phyloP scores from a whole-genome alignment of 37 sponge, comb jelly and placozoan genomes.

The Petrosia ficiformis region DNA sequence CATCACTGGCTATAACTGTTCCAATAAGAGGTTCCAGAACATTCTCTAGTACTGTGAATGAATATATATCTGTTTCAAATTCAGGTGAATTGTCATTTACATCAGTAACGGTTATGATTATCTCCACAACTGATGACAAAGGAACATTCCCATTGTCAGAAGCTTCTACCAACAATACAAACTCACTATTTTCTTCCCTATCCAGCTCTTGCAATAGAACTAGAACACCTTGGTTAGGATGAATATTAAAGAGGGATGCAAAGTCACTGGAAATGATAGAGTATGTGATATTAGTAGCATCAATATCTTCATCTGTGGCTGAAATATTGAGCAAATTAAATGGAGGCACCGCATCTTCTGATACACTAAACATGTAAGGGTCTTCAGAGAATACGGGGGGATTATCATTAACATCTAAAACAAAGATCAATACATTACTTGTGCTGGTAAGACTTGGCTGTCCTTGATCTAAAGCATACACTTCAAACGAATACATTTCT shows the following conservation, averaged over 20 bases:
- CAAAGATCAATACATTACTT: constrained; percentile 38
- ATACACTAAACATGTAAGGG: constrained; percentile 14
- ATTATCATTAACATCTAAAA: constrained; percentile 71
- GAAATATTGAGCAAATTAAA: no score
- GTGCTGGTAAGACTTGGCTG: constrained; percentile 23
- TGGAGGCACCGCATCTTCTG: constrained; percentile 29
- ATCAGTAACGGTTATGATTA: constrained; percentile 36
- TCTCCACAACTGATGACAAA: not conserved
- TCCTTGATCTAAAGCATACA: constrained; percentile 62
- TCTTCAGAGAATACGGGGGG: constrained; percentile 44
- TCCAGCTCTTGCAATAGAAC: constrained; percentile 34
- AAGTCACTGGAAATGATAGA: not conserved
- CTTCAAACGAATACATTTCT: constrained; percentile 42
- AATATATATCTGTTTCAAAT: constrained; percentile 17
- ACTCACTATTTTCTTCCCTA: constrained; percentile 18
- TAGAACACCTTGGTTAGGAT: constrained; percentile 45
- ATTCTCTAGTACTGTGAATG: constrained; percentile 34
- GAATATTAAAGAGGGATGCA: constrained; percentile 23
- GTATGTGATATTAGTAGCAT: constrained; percentile 21
- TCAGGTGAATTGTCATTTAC: constrained; percentile 50
- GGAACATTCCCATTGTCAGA: constrained; percentile 17
- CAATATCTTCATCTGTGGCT: constrained; percentile 42
- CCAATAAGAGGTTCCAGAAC: constrained; percentile 16
- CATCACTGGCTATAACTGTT: constrained; percentile 37
- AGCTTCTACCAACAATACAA: constrained; percentile 31